Percentiles rank a stretch among this genome's conserved stretches.
Conservation (phyloP, 2,888 invertebrate species). For the Drosophila lutescens region DNA sequence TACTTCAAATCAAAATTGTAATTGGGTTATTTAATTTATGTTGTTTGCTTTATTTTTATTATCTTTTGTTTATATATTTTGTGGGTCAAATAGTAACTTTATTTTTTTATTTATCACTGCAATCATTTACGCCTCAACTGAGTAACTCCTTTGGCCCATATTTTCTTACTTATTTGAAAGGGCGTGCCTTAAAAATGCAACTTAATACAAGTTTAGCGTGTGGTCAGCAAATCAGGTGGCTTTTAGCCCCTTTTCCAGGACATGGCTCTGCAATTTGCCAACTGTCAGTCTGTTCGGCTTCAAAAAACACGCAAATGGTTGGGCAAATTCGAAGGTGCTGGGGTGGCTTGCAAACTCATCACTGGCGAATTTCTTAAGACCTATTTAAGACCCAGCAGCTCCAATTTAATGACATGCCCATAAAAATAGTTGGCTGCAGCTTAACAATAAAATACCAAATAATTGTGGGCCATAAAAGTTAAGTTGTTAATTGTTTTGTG, state of each 20-base stretch:
- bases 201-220: conserved; percentile 70
- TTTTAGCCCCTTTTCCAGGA: conserved; percentile 1
- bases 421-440: conserved; percentile 61
- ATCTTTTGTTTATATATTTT: background rate
- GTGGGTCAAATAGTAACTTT: background rate
- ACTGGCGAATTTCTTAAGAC: conserved; percentile 34
- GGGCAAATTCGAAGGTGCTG: background rate
- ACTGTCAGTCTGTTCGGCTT: conserved; percentile 57
- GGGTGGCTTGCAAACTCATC: conserved; percentile 60
- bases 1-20: background rate
- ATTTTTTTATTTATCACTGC: background rate
- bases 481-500: conserved; percentile 72
- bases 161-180: conserved; percentile 43
- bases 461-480: conserved; percentile 74
- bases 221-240: conserved; percentile 52
- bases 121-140: background rate
- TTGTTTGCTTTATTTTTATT: background rate
- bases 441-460: conserved; percentile 73
- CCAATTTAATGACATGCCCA: conserved; percentile 58
- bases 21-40: background rate
- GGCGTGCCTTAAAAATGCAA: conserved; percentile 55
- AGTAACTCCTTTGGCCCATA: conserved; percentile 21
- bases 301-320: conserved; percentile 40
- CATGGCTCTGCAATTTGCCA: conserved; percentile 61
- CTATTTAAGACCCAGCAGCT: conserved; percentile 32